Base-by-base conservation (phyloP, 2,888 invertebrate species). In the Dolomedes plantarius region DNA sequence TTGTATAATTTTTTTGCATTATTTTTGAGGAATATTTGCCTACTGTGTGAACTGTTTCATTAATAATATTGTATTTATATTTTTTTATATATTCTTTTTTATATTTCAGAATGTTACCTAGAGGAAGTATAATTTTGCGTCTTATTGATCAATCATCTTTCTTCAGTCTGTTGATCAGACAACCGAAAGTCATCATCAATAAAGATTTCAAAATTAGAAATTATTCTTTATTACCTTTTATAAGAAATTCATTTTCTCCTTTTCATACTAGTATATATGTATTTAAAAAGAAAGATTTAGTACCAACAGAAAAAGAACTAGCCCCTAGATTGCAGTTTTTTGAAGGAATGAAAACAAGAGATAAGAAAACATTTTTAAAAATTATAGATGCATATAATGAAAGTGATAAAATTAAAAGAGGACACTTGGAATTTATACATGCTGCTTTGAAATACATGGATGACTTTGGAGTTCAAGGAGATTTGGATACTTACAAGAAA, bases 341-440 rank as follows among this genome's bases (percentile, higher is more conserved):
- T 62, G 6, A 62, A 28, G 19, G 62, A 31, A 13, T 76, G n/a
- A 9, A 71, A 46, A 19, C 23, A n/a, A 95, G 89, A 79, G 89
- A 89, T 67, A 90, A 90, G 65, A 92, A 94, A 19, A 93, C 94
- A 0, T 97, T 95, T 90, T 90, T 96, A 71, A 93, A 94, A 86
- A 94, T 95, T 91, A 92, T 97, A 75, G 94, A 94, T 89, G 93
- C 95, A 87, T 98, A 96, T 90, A 93, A 94, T 89, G 93, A 93
- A 32, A 93, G 94, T 62, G 94, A 95, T 89, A 93, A 93, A 0
- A 94, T 95, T 89, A 93, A 96, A 87, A 93, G 96, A 74, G 97
- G 97, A 64, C 97, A 98, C 91, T 96, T 97, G 0, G 97, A 98
- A 90, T 99, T 99, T 91, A 97, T 99, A 89, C 95, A 96, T 90